Evolutionary conservation across 1,140 invertebrate genomes (phyloP), one percentile per base, ranked within the genome.

Genomic region (Samia ricini): DNA sequence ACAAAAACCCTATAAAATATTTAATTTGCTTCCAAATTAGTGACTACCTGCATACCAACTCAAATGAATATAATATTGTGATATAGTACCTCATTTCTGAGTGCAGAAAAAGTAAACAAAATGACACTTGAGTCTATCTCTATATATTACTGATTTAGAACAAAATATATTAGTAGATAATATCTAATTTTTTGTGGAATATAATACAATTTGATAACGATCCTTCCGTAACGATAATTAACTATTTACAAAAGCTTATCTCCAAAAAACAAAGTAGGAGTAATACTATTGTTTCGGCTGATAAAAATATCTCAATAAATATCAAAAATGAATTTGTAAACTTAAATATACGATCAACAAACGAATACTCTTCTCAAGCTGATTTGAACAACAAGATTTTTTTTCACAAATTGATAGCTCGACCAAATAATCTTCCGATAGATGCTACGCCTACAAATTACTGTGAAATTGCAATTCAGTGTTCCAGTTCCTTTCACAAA

Each of bases 131-230:
- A 36, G 12, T 10, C 33, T 42, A 42, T 42, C 33, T n/a, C n/a
- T n/a, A n/a, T n/a, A n/a, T n/a, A n/a, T n/a, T n/a, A n/a, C n/a
- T n/a, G n/a, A n/a, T n/a, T n/a, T n/a, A n/a, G n/a, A n/a, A n/a
- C n/a, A n/a, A n/a, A n/a, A 15, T 12, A 42, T 42, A 42, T 42
- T 42, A 42, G 1, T 19, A 52, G 52, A 42, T n/a, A 48, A 72
- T 75, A 72, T 51, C 65, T 15, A 59, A 62, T 24, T 64, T 73
- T 59, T 42, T 77, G 20, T 71, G 69, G 69, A 58, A 60, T 58
- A 56, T 75, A 26, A 50, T 61, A 24, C 68, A 77, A 64, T 49
- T 75, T n/a, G 61, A 69, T 4, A 71, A 73, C 63, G 67, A 75
- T 54, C 70, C 73, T 48, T 69, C 72, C 33, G 58, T 63, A 18